phyloP scores from a whole-genome alignment of 1,140 invertebrate genomes.

The Leptopilina clavipes region DNA sequence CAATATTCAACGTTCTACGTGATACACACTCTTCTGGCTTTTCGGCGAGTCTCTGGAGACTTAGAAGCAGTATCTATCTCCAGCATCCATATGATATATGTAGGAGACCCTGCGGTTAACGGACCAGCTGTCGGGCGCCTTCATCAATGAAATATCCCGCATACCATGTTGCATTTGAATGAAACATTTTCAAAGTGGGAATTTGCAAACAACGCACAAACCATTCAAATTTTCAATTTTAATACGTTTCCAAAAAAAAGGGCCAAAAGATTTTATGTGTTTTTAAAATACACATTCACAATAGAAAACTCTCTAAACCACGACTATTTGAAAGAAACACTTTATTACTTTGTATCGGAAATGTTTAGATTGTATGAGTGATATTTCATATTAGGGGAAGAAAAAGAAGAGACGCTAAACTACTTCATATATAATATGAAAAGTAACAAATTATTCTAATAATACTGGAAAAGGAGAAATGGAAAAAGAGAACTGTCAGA shows the following conservation, averaged over 20 bases:
- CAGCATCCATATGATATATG: conserved; percentile 25
- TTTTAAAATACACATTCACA: background rate
- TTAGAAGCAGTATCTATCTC: conserved; percentile 11
- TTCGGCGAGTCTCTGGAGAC: conserved; percentile 45
- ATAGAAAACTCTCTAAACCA: too few relatives aligned
- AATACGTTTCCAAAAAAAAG: background rate
- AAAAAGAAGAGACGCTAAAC: too few relatives aligned
- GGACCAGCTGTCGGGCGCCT: conserved; percentile 14
- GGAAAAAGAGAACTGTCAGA: too few relatives aligned
- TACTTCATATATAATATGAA: too few relatives aligned
- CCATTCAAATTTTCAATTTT: conserved; percentile 18
- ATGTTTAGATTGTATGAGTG: too few relatives aligned
- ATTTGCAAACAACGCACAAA: conserved; percentile 1
- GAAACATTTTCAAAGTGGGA: background rate
- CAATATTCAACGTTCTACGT: conserved; percentile 54
- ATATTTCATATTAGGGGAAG: too few relatives aligned
- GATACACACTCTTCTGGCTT: conserved; percentile 53
- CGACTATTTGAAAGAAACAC: too few relatives aligned
- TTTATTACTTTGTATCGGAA: background rate
- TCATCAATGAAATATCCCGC: conserved; percentile 37
- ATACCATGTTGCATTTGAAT: background rate
- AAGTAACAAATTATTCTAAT: too few relatives aligned
- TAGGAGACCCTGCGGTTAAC: conserved; percentile 7
- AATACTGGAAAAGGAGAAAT: too few relatives aligned
- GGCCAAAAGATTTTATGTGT: background rate